phyloP scores from a whole-genome alignment of 2,888 invertebrate species.

The Agrilus cyanescens region DNA sequence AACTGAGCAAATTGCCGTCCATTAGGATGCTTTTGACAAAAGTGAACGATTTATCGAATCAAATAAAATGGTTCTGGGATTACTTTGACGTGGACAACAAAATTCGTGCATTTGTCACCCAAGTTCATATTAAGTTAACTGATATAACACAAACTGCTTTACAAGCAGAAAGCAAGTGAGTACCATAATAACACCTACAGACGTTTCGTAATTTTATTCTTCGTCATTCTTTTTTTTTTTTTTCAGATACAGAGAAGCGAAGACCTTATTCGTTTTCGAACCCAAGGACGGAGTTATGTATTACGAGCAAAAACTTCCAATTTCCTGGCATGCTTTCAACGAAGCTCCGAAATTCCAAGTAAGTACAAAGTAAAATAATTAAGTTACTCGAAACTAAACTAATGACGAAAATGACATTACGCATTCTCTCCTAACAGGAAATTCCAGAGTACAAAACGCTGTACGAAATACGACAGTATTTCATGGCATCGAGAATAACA shows the following conservation, averaged over 20 bases:
- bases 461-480: slow-evolving; percentile 52
- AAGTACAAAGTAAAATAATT: slow-evolving; percentile 12
- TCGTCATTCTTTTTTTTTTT: neutral
- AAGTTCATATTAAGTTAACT: slow-evolving; percentile 57
- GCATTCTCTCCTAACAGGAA: slow-evolving; percentile 38
- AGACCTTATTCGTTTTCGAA: slow-evolving; percentile 79
- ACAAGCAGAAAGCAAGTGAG: slow-evolving; percentile 64
- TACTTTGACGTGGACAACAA: slow-evolving; percentile 64
- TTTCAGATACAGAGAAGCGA: slow-evolving; percentile 63
- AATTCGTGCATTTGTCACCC: slow-evolving; percentile 48
- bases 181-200: slow-evolving; percentile 12
- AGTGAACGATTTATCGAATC: slow-evolving; percentile 47
- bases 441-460: slow-evolving; percentile 65
- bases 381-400: neutral
- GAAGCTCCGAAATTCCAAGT: slow-evolving; percentile 68
- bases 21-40: slow-evolving; percentile 45
- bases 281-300: slow-evolving; percentile 64
- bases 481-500: slow-evolving; percentile 56
- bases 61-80: slow-evolving; percentile 59
- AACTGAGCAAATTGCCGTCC: slow-evolving; percentile 48
- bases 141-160: slow-evolving; percentile 67
- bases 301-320: slow-evolving; percentile 76
- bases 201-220: neutral
- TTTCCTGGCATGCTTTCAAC: slow-evolving; percentile 87
- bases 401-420: neutral